These are phyloP conservation scores for Tachysurus fulvidraco DNA, from an alignment of 2,113 vertebrate species.

Conservation along the genomic window DNA sequence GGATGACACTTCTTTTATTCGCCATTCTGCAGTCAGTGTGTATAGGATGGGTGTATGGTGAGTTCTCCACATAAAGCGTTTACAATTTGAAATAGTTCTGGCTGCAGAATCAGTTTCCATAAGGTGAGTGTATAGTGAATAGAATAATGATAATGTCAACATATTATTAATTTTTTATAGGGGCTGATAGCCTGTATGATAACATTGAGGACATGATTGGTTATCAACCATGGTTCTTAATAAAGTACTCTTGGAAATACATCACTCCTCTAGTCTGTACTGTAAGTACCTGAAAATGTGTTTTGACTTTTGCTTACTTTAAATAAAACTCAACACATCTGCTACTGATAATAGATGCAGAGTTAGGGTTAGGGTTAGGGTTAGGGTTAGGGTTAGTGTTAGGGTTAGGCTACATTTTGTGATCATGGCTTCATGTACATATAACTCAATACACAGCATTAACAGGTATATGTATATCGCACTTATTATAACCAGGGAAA, in stretches of 20 bases:
- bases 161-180: constrained; percentile 56
- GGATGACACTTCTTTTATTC: constrained; percentile 89
- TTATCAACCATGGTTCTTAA: constrained; percentile 77
- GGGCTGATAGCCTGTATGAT: constrained; percentile 86
- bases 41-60: constrained; percentile 92
- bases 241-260: constrained; percentile 89
- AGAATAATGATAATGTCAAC: not conserved
- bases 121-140: not conserved
- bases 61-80: constrained; percentile 60
- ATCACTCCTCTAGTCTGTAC: constrained; percentile 86
- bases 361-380: too few relatives aligned
- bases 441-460: not conserved
- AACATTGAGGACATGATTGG: constrained; percentile 96
- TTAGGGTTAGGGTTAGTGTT: too few relatives aligned
- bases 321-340: not conserved
- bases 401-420: not conserved
- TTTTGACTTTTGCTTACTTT: constrained; percentile 17
- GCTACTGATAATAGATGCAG: not conserved
- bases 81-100: not conserved
- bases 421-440: not conserved
- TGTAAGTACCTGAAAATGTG: constrained; percentile 70
- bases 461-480: too few relatives aligned
- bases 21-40: constrained; percentile 83
- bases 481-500: too few relatives aligned
- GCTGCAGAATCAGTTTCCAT: not conserved